phyloP scores from a whole-genome alignment of 2,888 invertebrate genomes.

The Drosophila trichaetosa region DNA sequence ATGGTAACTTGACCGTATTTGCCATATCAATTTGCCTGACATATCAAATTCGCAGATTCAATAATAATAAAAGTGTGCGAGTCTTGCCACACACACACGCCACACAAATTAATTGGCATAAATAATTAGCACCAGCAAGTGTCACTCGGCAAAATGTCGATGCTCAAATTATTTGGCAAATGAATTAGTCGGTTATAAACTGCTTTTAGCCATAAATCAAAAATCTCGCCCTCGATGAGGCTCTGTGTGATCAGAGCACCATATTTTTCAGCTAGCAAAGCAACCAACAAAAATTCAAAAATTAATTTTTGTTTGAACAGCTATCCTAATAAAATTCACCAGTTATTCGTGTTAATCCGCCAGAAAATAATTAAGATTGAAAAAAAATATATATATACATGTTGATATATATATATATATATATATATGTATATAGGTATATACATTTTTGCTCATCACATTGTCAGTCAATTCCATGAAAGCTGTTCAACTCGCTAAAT shows the following conservation, averaged over 20 bases:
- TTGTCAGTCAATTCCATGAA: not conserved
- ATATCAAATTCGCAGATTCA: not conserved
- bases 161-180: not conserved
- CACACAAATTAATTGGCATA: not conserved
- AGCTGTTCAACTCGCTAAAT: slow-evolving; percentile 15
- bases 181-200: not conserved
- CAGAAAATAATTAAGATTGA: not conserved
- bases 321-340: not conserved
- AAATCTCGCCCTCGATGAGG: not conserved
- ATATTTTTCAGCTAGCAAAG: not conserved
- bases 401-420: not conserved
- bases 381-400: not conserved
- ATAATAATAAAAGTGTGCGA: not conserved
- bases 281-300: not conserved
- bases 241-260: not conserved
- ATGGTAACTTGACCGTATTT: not conserved
- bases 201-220: not conserved
- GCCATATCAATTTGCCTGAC: not conserved
- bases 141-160: not conserved
- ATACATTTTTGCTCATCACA: not conserved
- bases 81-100: not conserved
- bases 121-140: not conserved
- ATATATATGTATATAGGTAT: not conserved
- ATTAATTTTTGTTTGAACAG: not conserved
- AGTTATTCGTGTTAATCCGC: not conserved